phyloP scores from a whole-genome alignment of 2,797 vertebrate species.

The Schizopygopsis pylzovi region DNA sequence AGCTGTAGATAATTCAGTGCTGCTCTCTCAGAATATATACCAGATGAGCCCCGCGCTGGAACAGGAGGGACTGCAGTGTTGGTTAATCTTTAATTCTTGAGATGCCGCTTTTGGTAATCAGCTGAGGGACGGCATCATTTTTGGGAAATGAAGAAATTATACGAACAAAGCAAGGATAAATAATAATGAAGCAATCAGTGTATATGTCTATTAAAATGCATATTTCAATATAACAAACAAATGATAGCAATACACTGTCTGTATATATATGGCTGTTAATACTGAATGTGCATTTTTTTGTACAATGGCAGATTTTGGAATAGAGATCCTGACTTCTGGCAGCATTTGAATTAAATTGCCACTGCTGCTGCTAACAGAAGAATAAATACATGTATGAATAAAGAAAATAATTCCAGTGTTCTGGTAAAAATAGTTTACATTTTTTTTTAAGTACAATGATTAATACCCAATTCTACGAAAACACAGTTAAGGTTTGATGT shows the following conservation, averaged over 20 bases:
- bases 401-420: neutral
- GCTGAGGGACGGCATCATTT: constrained; percentile 12
- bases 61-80: constrained; percentile 14
- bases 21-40: constrained; percentile 47
- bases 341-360: neutral
- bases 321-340: neutral
- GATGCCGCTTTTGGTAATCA: neutral
- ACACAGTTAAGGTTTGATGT: neutral
- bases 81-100: constrained; percentile 56
- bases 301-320: neutral
- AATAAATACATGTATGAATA: neutral
- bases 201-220: neutral
- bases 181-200: neutral
- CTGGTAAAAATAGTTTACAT: neutral
- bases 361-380: neutral
- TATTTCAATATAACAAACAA: neutral
- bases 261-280: neutral
- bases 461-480: neutral
- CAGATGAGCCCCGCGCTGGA: neutral
- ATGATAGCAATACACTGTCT: neutral
- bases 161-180: neutral
- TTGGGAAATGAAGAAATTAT: constrained; percentile 49
- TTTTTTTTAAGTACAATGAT: neutral
- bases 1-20: neutral
- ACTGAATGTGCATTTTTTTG: neutral